Evolutionary conservation across 2,797 vertebrate genomes (phyloP), one percentile per base, ranked within the genome.

Genomic region (Cossypha dichroa): DNA sequence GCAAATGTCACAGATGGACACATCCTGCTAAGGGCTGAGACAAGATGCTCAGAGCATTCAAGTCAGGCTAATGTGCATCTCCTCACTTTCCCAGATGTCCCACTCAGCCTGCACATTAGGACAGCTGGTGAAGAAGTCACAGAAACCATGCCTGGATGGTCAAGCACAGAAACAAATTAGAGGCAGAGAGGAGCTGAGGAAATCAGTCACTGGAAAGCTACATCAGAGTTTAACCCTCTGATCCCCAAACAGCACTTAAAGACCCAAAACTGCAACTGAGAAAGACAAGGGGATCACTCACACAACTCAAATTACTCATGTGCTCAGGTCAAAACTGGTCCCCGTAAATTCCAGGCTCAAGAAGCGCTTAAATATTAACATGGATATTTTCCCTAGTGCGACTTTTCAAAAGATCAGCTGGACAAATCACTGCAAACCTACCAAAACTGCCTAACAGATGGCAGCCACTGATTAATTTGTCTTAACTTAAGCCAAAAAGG

Each of bases 401-500:
- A 91, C 73, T 93, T 92, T 96, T 92, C 62, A 85, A 94, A 88
- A 90, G 85, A 91, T 81, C 80, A 74, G 75, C 88, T 94, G 92
- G 93, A 96, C 90, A 8, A 96, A 94, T 96, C 96, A 92, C 85
- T 67, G 91, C 86, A 97, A 98, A 97, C 85, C 97, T 87, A 97
- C 96, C 72, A 89, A 97, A 98, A 96, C 96, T 98, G 94, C 98
- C 98, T 98, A 97, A 96, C 98, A 98, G 98, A 98, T 98, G 98
- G 97, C 34, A 25, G 91, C 62, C 79, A 77, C 97, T 98, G 97
- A 98, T 98, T 97, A 98, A 97, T 97, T 97, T 97, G 96, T 98
- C 98, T 98, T 94, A 98, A 98, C 98, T 97, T 97, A 90, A 97
- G 98, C 98, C 98, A 98, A 98, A 98, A 97, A 96, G 98, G 98